These are phyloP conservation scores for Campoplex capitator DNA, from an alignment of 2,888 invertebrate genomes.

Conservation along the genomic window DNA sequence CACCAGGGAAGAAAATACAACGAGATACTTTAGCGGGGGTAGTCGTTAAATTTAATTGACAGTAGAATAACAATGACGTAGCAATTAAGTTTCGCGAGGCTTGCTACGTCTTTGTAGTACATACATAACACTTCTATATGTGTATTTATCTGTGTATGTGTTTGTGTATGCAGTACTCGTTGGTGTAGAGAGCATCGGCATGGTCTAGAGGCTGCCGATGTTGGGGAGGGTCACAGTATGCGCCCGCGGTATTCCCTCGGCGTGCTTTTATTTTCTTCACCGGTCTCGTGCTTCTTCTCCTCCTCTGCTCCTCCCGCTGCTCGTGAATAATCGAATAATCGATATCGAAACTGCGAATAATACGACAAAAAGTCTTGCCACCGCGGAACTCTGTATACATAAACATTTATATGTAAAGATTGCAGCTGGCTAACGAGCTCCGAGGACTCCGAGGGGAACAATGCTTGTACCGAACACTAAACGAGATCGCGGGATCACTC, in stretches of 20 bases:
- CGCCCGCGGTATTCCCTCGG: constrained; percentile 16
- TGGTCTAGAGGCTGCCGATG: neutral
- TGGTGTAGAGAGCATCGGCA: neutral
- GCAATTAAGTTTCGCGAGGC: constrained; percentile 69
- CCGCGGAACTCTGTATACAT: constrained; percentile 8
- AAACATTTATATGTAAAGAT: constrained; percentile 9
- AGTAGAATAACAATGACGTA: constrained; percentile 74
- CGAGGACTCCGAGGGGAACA: constrained; percentile 8
- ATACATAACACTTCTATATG: neutral
- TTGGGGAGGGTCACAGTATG: constrained; percentile 14
- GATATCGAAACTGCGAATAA: constrained; percentile 39
- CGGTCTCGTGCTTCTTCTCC: constrained; percentile 10
- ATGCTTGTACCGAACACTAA: constrained; percentile 24
- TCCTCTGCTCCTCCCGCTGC: neutral
- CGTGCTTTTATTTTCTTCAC: constrained; percentile 33
- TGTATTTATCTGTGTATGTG: neutral
- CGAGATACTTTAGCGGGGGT: constrained; percentile 35
- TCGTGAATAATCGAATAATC: constrained; percentile 63
- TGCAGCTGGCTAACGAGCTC: neutral
- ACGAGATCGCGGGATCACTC: constrained; percentile 3
- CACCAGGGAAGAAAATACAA: constrained; percentile 6
- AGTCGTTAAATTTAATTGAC: constrained; percentile 77
- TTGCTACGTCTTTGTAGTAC: neutral
- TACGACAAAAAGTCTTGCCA: constrained; percentile 9
- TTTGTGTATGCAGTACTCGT: neutral